Base-by-base conservation (phyloP, 2,888 invertebrate species). In the Coremacera marginata region DNA sequence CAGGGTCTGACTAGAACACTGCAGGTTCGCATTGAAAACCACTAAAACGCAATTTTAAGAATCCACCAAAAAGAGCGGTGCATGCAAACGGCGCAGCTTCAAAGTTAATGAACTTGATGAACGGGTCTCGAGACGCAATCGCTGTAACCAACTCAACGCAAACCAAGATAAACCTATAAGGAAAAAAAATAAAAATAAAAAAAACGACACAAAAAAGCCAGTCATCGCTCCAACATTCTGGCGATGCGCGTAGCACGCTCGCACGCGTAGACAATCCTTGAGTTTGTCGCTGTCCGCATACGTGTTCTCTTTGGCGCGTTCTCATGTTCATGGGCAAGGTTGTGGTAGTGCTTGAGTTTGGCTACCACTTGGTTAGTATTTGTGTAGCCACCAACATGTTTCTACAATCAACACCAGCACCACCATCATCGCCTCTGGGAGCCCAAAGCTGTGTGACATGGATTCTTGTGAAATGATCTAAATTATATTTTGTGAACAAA, bases 401-500 rank as follows among this genome's bases (percentile, higher is more conserved):
- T 34, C 44, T 22, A 8, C 37, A n/a, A n/a, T n/a, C 27, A 16
- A 60, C 71, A 22, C 19, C 55, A n/a, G 37, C n/a, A 44, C 14
- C 14, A 44, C 14, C 11, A 44, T 11, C 44, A 44, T 44, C 44
- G 14, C 44, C 44, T 11, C 44, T 44, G 44, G 11, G 3, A 44
- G 44, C 44, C 11, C 14, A 44, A 14, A 44, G 44, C 44, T 11
- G 14, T 65, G 71, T 76, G 71, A 63, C 76, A 76, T 70, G 76
- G 52, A 76, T 76, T 76, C 76, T 37, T 34, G 51, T 19, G 71
- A 76, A 76, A 55, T 71, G 63, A 63, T 63, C 76, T 34, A 71
- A 76, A 76, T 74, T 74, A 55, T 25, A 34, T 74, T 73, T 67
- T 52, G 55, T 62, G 67, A 65, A 65, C 31, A 52, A 67, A 67